Evolutionary conservation across 2,797 vertebrate species (phyloP).

Genomic region (Leptodactylus fallax): DNA sequence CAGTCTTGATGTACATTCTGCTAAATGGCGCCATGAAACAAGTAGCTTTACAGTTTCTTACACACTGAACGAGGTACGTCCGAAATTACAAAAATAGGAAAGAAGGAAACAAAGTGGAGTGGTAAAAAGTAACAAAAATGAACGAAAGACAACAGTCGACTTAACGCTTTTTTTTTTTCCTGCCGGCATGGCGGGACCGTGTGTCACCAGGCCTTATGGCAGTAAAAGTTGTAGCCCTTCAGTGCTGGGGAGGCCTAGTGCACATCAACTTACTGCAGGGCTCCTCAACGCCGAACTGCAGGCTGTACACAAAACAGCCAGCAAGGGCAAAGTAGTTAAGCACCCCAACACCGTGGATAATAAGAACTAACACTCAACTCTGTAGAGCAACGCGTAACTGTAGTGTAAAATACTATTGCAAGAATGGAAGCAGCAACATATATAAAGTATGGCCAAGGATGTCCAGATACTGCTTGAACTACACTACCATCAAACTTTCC

Average conservation of each 20-base stretch:
- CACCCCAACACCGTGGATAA: conserved; percentile 27
- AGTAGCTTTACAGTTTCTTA: conserved; percentile 77
- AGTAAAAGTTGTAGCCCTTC: conserved; percentile 49
- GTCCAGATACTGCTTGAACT: conserved; percentile 17
- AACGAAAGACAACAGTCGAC: conserved; percentile 67
- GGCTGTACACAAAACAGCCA: conserved; percentile 48
- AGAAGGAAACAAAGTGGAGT: conserved; percentile 87
- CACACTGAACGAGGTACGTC: conserved; percentile 76
- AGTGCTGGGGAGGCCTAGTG: conserved; percentile 41
- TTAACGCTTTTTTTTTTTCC: conserved; percentile 16
- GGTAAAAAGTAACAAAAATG: conserved; percentile 68
- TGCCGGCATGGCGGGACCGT: conserved; percentile 15
- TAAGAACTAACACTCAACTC: conserved; percentile 6
- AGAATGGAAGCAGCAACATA: not conserved
- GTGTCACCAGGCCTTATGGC: conserved; percentile 34
- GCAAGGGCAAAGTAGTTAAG: conserved; percentile 49
- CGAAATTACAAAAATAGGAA: conserved; percentile 92
- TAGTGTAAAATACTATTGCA: conserved; percentile 42
- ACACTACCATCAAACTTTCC: conserved; percentile 11
- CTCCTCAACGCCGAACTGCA: conserved; percentile 39
- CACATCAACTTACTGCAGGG: conserved; percentile 37
- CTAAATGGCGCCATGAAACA: conserved; percentile 91
- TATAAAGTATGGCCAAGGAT: not conserved
- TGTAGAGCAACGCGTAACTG: conserved; percentile 5
- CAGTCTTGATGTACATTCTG: conserved; percentile 96